These are phyloP conservation scores for Anastrepha obliqua DNA, from an alignment of 1,140 invertebrate genomes.

Conservation along the genomic window DNA sequence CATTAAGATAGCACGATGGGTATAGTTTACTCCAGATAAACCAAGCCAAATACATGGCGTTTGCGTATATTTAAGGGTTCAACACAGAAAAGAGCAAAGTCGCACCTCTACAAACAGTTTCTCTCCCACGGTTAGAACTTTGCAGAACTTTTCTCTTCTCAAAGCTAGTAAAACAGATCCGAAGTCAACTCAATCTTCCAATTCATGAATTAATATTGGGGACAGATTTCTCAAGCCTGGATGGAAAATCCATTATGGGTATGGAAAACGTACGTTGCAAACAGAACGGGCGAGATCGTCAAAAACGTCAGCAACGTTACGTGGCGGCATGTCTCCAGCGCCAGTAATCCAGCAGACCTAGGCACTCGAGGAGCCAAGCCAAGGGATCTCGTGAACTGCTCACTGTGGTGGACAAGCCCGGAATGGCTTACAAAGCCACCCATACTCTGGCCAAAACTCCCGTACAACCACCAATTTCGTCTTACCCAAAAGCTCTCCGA, in stretches of 20 bases:
- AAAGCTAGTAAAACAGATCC: no score
- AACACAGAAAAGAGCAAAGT: no score
- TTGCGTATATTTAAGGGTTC: neutral
- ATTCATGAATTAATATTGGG: no score
- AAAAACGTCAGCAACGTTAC: neutral
- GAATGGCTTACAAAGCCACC: neutral
- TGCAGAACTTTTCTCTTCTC: neutral
- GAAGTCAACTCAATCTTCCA: no score
- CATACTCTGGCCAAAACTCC: neutral
- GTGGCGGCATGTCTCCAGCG: neutral
- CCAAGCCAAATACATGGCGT: neutral
- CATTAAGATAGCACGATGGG: neutral
- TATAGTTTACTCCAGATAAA: neutral
- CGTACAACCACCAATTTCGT: neutral
- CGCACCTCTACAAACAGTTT: no score
- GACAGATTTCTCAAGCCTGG: no score
- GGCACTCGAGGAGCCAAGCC: neutral
- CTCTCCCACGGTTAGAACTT: no score
- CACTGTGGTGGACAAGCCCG: neutral
- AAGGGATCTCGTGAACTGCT: neutral
- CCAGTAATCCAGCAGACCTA: neutral
- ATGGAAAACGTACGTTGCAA: neutral
- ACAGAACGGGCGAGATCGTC: no score
- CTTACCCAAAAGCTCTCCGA: neutral
- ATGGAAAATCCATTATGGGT: neutral